Evolutionary conservation across 2,888 invertebrate species (phyloP).

Genomic region (Mactromeris polynyma): DNA sequence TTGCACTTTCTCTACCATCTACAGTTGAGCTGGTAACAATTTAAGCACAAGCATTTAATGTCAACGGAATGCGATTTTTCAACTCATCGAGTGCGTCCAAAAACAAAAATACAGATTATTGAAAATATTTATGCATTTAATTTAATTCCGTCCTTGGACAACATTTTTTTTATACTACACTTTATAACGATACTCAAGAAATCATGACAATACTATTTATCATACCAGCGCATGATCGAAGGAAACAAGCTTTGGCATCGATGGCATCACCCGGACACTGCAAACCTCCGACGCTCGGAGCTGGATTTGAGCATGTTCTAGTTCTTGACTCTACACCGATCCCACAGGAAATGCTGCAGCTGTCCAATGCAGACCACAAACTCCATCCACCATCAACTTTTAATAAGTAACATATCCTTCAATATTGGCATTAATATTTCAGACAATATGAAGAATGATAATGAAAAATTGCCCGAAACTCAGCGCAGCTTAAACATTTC

Average conservation of each 20-base stretch:
- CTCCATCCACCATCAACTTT: conserved; percentile 24
- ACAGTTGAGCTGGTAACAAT: too few species aligned
- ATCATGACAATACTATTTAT: too few species aligned
- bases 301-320: neutral
- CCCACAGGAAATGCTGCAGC: too few species aligned
- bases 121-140: neutral
- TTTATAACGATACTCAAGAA: too few species aligned
- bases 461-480: neutral
- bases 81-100: neutral
- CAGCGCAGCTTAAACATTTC: neutral
- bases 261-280: conserved; percentile 3
- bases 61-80: neutral
- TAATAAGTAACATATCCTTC: neutral
- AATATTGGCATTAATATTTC: neutral
- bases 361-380: neutral
- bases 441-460: neutral
- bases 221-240: too few species aligned
- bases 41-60: too few species aligned
- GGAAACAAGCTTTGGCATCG: conserved; percentile 6
- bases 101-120: neutral
- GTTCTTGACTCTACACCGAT: neutral
- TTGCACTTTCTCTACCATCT: too few species aligned
- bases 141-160: neutral
- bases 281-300: neutral
- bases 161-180: too few species aligned